Evolutionary conservation across 2,113 vertebrate genomes (phyloP), one percentile per base, ranked within the genome.

Genomic region (Dromaius novaehollandiae): DNA sequence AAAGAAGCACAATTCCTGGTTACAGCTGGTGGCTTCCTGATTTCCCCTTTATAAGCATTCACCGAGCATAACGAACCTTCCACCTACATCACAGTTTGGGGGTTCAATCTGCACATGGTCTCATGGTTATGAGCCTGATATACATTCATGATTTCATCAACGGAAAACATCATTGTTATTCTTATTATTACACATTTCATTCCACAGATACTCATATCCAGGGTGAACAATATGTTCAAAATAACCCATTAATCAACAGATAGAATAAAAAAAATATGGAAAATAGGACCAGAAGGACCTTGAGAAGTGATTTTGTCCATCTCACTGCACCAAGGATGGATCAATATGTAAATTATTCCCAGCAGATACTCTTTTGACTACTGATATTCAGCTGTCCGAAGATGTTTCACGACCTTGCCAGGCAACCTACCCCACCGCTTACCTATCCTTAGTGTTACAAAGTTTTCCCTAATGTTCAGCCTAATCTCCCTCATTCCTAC

Each of bases 161-260:
- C 4, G 19, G 40, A 38, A 38, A 38, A 38, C 38, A 38, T 38
- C 14, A 30, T 34, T 14, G 42, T 25, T 61, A 48, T 81, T 90
- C 24, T 25, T 82, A 92, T 80, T 81, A 88, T 86, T 60, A 38
- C 19, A 73, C 10, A 77, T 82, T 91, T 89, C 46, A 70, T 40
- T 82, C 58, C 46, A 74, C 40, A 82, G 78, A 95, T 50, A 82
- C 28, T 10, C 75, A 78, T 25, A 75, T 9, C n/a, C 50, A 89
- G 82, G 18, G 13, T 1, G 32, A 89, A 89, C 78, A 80, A 63
- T 18, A 82, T 34, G 71, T 93, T 93, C 75, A 75, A 73, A 89
- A 93, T 36, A 96, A 91, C 8, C 16, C 40, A 91, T 86, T 89
- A 85, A 93, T 66, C 58, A 89, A 58, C 8, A 91, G n/a, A 88